Evolutionary conservation across 2,888 invertebrate species (phyloP), one percentile per base, ranked within the genome.

Genomic region (Anoplius nigerrimus): DNA sequence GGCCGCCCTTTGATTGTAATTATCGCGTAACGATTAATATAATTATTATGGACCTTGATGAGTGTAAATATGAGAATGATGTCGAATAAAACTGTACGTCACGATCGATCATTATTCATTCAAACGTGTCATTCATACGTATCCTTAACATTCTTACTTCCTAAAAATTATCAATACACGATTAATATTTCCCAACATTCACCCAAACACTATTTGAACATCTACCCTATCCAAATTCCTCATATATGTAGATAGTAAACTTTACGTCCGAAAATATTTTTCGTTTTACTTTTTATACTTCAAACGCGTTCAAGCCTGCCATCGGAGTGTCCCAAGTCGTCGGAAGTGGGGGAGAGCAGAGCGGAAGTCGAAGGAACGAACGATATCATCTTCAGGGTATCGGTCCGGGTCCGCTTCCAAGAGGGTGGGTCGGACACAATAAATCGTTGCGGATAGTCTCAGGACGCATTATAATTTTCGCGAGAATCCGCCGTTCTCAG

Each of bases 11-110:
- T 83, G 82, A 83, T 84, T 87, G 87, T 88, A 87, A 87, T 87
- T 87, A 84, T 82, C 78, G 80, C 82, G 75, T 86, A 86, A 84
- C 76, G 66, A 84, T 79, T 85, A 84, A 82, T 82, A 82, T 83
- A 80, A 85, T 81, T 84, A 84, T 79, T 72, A 76, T 77, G 72
- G 58, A 77, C 71, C 62, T 76, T 48, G 75, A 83, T 86, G 78
- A 84, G 79, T 86, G 86, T 85, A 86, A 82, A 86, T 86, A 86
- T 76, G 82, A 82, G 80, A 81, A 86, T 84, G 82, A 83, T 86
- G 82, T 83, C 83, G 81, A 87, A 87, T 87, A 87, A 87, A 82
- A 82, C 77, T 85, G 81, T 85, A 87, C 83, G 82, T 84, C 84
- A 83, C 78, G 77, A 75, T 72, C 60, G 34, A 58, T 24, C 16